phyloP scores from a whole-genome alignment of 1,140 invertebrate species.

The Reticulitermes speratus region DNA sequence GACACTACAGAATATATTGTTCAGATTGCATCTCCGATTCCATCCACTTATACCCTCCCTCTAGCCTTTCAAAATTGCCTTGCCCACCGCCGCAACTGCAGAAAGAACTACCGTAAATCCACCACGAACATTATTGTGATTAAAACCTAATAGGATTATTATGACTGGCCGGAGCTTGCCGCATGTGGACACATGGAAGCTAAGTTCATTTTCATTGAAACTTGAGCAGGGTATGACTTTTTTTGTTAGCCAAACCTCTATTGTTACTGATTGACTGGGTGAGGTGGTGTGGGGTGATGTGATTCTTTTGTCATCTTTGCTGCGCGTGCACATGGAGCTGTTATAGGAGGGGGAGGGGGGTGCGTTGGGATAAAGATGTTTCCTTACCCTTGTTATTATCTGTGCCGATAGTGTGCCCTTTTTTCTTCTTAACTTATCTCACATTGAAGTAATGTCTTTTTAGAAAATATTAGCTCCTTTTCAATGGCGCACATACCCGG shows the following conservation, averaged over 20 bases:
- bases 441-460: background rate
- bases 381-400: background rate
- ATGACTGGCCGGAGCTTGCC: background rate
- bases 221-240: background rate
- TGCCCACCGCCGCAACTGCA: background rate
- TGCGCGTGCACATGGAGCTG: background rate
- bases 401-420: background rate
- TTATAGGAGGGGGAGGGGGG: background rate
- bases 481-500: no score
- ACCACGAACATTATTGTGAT: conserved; percentile 12
- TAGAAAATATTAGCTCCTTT: background rate
- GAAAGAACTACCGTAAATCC: conserved; percentile 8
- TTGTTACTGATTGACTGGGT: background rate
- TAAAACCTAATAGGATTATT: conserved; percentile 15
- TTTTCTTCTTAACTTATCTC: background rate
- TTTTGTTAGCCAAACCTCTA: background rate
- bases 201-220: conserved; percentile 5
- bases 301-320: conserved; percentile 7
- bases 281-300: background rate
- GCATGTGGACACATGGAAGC: background rate
- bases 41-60: background rate
- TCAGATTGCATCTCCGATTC: background rate
- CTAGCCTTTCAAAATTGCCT: background rate
- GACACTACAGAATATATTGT: background rate
- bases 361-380: background rate